A percentile compares a stretch with the other conserved stretches of the same genome.
Conservation (phyloP, 1,140 invertebrate genomes). For the Ephestia elutella region DNA sequence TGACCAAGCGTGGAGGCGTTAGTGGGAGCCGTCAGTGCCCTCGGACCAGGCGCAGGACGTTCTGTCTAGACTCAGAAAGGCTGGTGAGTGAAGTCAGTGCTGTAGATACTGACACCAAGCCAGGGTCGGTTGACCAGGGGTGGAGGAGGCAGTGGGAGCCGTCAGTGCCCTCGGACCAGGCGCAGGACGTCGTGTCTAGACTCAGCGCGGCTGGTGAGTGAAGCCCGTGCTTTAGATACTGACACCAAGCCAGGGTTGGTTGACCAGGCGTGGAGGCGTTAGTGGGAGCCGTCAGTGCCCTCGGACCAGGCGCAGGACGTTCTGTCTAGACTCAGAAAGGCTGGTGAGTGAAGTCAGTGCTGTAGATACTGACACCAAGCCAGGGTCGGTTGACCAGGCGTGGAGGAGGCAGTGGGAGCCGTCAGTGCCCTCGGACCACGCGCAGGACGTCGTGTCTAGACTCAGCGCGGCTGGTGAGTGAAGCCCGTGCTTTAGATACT, state of each 20-base stretch:
- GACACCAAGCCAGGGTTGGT: too few species aligned
- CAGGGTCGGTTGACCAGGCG: too few species aligned
- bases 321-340: constrained; percentile 56
- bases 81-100: constrained; percentile 28
- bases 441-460: constrained; percentile 58
- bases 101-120: too few species aligned
- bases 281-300: constrained; percentile 44
- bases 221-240: too few species aligned
- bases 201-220: constrained; percentile 54
- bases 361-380: too few species aligned
- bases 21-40: constrained; percentile 44
- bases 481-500: too few species aligned
- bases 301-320: constrained; percentile 57
- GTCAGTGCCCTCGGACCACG: constrained; percentile 45
- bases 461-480: constrained; percentile 60
- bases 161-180: constrained; percentile 45
- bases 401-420: constrained; percentile 74
- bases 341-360: too few species aligned
- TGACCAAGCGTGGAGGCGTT: constrained; percentile 71
- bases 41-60: constrained; percentile 57
- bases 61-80: constrained; percentile 56
- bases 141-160: constrained; percentile 74
- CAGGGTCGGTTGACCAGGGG: constrained; percentile 33
- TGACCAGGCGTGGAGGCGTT: constrained; percentile 71
- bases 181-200: constrained; percentile 58